phyloP scores from a whole-genome alignment of 2,797 vertebrate genomes.

The Champsocephalus esox region DNA sequence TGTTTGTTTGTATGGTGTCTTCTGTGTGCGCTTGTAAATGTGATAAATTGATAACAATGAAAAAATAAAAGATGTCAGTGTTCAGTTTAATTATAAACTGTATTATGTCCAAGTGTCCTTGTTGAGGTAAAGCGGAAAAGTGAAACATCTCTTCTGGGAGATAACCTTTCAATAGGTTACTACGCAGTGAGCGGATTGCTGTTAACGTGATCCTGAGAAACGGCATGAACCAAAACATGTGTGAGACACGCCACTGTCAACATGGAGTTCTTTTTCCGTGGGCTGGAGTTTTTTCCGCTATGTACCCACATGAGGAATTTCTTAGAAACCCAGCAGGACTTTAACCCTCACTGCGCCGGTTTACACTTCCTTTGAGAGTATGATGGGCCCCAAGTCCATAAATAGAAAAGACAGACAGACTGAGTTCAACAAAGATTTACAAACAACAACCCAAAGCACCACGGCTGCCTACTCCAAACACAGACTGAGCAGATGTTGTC shows the following conservation, averaged over 20 bases:
- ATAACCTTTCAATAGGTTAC: conserved; percentile 7
- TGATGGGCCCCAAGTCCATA: conserved; percentile 10
- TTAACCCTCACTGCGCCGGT: conserved; percentile 46
- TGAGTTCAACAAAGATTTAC: conserved; percentile 17
- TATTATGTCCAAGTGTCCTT: not conserved
- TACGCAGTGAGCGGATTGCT: not conserved
- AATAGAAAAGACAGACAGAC: conserved; percentile 27
- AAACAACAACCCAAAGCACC: not conserved
- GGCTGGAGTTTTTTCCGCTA: conserved; percentile 36
- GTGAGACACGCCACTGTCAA: conserved; percentile 7
- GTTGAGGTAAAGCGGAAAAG: not conserved
- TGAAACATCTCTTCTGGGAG: not conserved
- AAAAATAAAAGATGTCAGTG: too few relatives aligned
- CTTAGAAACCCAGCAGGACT: conserved; percentile 53
- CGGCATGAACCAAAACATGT: conserved; percentile 19
- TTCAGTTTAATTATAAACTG: not conserved
- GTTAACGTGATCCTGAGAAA: conserved; percentile 29
- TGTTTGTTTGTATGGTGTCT: too few relatives aligned
- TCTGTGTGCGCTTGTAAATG: too few relatives aligned
- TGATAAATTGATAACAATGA: too few relatives aligned
- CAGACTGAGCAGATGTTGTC: conserved; percentile 33
- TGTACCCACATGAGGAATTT: conserved; percentile 68
- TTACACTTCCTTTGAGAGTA: not conserved
- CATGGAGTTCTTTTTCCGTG: conserved; percentile 47
- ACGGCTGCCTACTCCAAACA: conserved; percentile 9